Evolutionary conservation across 2,113 vertebrate species (phyloP).

Genomic region (Lasiurus cinereus): DNA sequence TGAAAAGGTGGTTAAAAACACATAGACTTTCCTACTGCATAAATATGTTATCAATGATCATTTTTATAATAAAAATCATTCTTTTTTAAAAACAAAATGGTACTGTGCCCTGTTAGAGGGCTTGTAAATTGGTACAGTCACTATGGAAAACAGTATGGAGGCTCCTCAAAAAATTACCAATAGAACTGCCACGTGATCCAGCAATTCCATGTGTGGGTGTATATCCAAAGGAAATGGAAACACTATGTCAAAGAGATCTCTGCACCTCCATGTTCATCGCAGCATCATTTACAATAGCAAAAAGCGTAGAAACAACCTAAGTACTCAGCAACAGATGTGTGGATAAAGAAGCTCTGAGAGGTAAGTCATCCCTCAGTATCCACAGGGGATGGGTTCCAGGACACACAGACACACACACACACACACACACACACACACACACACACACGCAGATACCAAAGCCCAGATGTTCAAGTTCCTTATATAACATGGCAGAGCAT

Average conservation of each 20-base stretch:
- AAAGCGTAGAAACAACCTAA: not conserved
- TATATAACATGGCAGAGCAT: not conserved
- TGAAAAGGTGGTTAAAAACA: not conserved
- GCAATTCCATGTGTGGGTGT: not conserved
- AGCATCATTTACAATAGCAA: too few relatives aligned
- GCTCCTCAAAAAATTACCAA: not conserved
- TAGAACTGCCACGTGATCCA: not conserved
- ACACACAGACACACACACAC: not conserved
- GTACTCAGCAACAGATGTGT: not conserved
- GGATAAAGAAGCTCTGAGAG: not conserved
- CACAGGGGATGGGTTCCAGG: not conserved
- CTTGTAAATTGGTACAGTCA: not conserved
- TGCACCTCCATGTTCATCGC: too few relatives aligned
- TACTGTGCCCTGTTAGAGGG: not conserved
- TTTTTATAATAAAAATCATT: slow-evolving; percentile 27
- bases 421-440: not conserved
- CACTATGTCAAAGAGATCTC: too few relatives aligned
- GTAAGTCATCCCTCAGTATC: not conserved
- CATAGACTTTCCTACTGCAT: not conserved
- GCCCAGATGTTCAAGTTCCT: not conserved
- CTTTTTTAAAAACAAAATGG: not conserved
- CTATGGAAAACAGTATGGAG: not conserved
- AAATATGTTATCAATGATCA: not conserved
- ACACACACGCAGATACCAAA: not conserved
- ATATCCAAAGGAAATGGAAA: too few relatives aligned